These are phyloP conservation scores for Alouatta caraya DNA, from an alignment of 2,797 vertebrate species.

Conservation along the genomic window DNA sequence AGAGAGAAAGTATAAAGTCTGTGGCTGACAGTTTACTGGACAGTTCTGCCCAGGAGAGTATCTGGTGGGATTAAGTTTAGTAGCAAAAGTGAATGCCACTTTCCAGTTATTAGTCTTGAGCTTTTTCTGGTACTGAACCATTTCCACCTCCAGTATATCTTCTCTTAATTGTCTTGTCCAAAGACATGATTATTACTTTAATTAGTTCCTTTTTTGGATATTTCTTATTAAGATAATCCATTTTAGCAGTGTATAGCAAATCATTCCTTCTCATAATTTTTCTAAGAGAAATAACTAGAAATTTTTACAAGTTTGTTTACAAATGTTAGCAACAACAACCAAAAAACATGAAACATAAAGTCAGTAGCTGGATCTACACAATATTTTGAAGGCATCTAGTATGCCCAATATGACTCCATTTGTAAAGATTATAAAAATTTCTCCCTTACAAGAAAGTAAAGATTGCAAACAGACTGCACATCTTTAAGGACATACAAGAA, in stretches of 20 bases:
- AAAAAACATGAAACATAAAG: background rate
- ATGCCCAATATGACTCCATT: background rate
- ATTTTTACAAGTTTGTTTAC: background rate
- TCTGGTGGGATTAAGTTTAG: constrained; percentile 18
- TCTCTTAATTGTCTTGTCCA: constrained; percentile 11
- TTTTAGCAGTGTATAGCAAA: background rate
- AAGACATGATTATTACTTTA: constrained; percentile 2
- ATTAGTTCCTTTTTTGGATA: background rate
- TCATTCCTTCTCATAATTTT: background rate
- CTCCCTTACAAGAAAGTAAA: background rate
- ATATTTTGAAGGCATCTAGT: background rate
- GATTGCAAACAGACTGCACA: background rate
- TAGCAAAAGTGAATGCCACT: constrained; percentile 32
- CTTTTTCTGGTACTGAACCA: constrained; percentile 1
- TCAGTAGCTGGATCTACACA: background rate
- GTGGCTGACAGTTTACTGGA: background rate
- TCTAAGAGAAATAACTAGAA: constrained; percentile 37
- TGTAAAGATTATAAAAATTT: background rate
- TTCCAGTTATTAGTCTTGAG: constrained; percentile 27
- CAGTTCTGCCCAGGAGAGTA: constrained; percentile 3
- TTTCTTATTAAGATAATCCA: constrained; percentile 15
- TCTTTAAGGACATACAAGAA: background rate
- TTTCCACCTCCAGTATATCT: background rate
- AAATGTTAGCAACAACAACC: background rate
- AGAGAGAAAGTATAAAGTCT: background rate